Base-by-base conservation (phyloP, 1,140 invertebrate species). In the Pogonomyrmex californicus region DNA sequence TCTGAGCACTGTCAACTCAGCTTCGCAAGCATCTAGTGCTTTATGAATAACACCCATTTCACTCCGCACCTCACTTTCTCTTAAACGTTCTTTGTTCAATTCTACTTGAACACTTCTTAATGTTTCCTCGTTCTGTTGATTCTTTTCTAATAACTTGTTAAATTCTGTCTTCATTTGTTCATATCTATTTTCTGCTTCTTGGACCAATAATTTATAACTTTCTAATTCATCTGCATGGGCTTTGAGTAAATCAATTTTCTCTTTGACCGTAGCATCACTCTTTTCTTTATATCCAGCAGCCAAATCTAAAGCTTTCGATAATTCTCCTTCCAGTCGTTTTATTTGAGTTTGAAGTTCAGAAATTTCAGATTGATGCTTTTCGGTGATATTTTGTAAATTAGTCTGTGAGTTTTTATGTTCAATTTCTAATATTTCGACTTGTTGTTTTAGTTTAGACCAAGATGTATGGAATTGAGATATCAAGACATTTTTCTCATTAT, bases 401-500 rank as follows among this genome's bases (percentile, higher is more conserved):
- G 65, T 91, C 78, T 90, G 95, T 33, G 92, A 92, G 77, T 88
- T 92, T 60, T 91, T 92, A 4, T 94, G 91, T 41, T 96, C 95
- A 2, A 91, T 90, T 90, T 96, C 95, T 4, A 96, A 78, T 58
- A 91, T 87, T 49, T 93, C 91, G 88, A 95, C 94, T 75, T 94
- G 94, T 47, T 94, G 91, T 49, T 95, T 95, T n/a, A 96, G 91
- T 77, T 95, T 94, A 14, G 94, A 94, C 95, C 95, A 96, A 3
- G 96, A 96, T 38, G 96, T 95, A 82, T 96, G 96, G 33, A 97
- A 96, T 91, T 97, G 96, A 6, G 93, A 88, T 23, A 98, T 97
- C 0, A 97, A 96, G 17, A 95, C 92, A 92, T 98, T 97, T 92
- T 98, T 98, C 7, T 97, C 95, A 62, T 96, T 96, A 93, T 98